Percentiles rank a stretch among this genome's conserved stretches.
Conservation (phyloP, 2,113 vertebrate species). For the Emydura subglobosa region DNA sequence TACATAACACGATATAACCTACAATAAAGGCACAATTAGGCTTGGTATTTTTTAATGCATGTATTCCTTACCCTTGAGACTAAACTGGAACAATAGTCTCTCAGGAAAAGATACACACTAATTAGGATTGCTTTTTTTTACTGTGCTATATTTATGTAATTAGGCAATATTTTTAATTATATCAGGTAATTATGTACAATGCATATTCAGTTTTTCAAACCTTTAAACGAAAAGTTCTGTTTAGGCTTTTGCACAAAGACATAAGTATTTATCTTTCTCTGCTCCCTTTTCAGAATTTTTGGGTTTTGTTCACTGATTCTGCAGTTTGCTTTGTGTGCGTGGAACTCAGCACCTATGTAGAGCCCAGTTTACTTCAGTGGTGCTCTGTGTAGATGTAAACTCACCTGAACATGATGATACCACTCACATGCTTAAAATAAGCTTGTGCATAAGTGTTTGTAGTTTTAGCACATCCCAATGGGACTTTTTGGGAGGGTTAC, state of each 20-base stretch:
- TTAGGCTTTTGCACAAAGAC: background rate
- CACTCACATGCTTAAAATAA: background rate
- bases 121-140: background rate
- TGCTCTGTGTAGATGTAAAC: background rate
- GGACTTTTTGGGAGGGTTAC: background rate
- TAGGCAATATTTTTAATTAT: background rate
- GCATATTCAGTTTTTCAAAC: background rate
- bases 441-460: fast-evolving
- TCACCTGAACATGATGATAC: background rate
- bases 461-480: background rate
- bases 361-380: background rate
- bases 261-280: background rate
- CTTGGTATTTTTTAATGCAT: background rate
- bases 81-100: background rate
- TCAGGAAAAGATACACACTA: background rate
- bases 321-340: background rate
- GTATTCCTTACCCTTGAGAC: background rate
- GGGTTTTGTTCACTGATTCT: background rate
- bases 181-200: background rate
- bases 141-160: background rate
- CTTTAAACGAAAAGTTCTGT: background rate
- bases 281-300: background rate
- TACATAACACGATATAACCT: background rate
- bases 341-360: background rate
- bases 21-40: background rate